phyloP scores from a whole-genome alignment of 2,888 invertebrate species.

The Napeogenes sylphis region DNA sequence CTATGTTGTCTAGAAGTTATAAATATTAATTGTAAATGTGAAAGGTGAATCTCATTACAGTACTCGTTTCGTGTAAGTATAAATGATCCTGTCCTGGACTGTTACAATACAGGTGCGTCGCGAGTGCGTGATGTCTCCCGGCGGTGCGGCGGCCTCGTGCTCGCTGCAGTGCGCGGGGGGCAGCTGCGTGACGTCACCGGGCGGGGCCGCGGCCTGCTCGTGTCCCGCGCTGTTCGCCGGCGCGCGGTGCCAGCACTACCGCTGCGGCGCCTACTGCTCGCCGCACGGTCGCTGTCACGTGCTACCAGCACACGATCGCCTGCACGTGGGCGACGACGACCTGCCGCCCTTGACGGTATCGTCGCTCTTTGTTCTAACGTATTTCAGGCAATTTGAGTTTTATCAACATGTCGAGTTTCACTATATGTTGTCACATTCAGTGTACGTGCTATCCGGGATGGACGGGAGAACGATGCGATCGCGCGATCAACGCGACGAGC shows the following conservation, averaged over 20 bases:
- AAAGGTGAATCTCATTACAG: no score
- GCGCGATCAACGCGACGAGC: constrained; percentile 11
- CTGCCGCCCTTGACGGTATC: constrained; percentile 77
- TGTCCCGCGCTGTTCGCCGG: constrained; percentile 82
- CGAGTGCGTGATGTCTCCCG: constrained; percentile 42
- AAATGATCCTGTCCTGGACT: no score
- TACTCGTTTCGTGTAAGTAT: no score
- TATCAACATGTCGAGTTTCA: no score
- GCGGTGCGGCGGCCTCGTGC: constrained; percentile 44
- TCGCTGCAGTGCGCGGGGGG: constrained; percentile 61
- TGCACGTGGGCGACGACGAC: constrained; percentile 25
- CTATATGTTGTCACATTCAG: constrained; percentile 37
- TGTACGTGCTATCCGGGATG: constrained; percentile 83
- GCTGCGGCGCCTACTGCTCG: constrained; percentile 83
- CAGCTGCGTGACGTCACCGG: constrained; percentile 68
- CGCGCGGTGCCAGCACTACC: constrained; percentile 81
- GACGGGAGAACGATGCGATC: constrained; percentile 82
- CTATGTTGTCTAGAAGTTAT: no score
- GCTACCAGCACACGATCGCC: constrained; percentile 31
- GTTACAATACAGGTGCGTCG: constrained; percentile 37
- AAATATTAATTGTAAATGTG: no score
- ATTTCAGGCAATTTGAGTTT: no score
- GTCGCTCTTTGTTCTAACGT: no score
- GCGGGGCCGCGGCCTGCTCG: constrained; percentile 73
- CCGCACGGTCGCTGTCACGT: constrained; percentile 48